Conservation (phyloP, 2,113 vertebrate species). For the Elaphurus davidianus region DNA sequence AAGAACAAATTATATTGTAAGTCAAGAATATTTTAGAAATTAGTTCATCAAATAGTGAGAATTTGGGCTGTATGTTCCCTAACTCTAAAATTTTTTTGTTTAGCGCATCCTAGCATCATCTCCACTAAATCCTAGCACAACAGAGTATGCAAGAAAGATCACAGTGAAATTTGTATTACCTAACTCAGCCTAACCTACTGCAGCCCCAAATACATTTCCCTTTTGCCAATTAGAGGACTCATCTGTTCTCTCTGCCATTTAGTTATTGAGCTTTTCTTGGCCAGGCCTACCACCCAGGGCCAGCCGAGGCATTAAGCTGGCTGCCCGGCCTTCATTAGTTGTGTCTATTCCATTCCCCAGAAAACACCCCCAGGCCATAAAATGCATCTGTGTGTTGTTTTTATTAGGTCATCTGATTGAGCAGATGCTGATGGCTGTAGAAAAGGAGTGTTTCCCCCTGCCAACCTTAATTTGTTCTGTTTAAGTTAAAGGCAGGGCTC, state of each 20-base stretch:
- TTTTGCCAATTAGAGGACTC: constrained; percentile 44
- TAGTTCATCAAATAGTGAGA: neutral
- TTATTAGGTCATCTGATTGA: constrained; percentile 69
- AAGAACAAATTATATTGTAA: neutral
- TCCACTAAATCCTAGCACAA: neutral
- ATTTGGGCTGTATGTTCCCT: neutral
- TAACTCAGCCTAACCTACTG: neutral
- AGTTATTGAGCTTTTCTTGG: constrained; percentile 68
- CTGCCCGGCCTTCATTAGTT: constrained; percentile 52
- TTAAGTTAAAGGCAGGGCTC: neutral
- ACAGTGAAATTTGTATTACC: neutral
- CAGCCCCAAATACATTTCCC: neutral
- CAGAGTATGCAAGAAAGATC: neutral
- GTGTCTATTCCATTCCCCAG: constrained; percentile 21
- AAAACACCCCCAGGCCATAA: constrained; percentile 53
- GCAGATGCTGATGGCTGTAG: constrained; percentile 67
- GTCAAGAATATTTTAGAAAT: neutral
- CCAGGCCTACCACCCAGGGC: neutral
- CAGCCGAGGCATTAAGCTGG: constrained; percentile 22
- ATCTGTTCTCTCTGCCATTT: constrained; percentile 65
- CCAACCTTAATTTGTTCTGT: constrained; percentile 57
- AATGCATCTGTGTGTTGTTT: constrained; percentile 64
- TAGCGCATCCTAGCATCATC: neutral
- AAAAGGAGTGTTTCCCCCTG: constrained; percentile 33
- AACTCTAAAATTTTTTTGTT: neutral